phyloP scores from a whole-genome alignment of 2,797 vertebrate genomes.

The Crypturellus tataupa region DNA sequence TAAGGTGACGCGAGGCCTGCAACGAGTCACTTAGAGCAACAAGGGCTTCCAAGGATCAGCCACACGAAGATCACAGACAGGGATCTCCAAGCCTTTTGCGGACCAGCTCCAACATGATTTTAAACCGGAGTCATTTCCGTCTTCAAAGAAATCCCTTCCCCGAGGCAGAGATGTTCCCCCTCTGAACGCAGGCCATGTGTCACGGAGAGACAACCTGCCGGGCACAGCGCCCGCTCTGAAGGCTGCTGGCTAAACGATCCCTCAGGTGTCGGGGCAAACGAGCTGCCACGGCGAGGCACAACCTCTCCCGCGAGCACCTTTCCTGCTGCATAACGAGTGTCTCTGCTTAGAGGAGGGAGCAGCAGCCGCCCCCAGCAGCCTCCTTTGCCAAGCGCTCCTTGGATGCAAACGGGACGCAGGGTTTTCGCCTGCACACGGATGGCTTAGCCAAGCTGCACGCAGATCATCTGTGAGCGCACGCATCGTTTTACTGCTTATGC shows the following conservation, averaged over 20 bases:
- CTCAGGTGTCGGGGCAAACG: background rate
- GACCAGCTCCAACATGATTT: background rate
- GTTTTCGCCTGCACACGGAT: background rate
- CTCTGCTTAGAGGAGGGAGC: background rate
- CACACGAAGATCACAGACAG: background rate
- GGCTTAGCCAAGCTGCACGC: background rate
- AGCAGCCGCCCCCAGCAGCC: background rate
- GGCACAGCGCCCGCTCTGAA: constrained; percentile 25
- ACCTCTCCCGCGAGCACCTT: background rate
- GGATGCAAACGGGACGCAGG: background rate
- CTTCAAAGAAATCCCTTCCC: background rate
- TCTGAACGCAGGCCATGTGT: background rate
- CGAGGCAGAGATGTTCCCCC: background rate
- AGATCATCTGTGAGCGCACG: background rate
- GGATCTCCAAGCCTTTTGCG: background rate
- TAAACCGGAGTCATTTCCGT: background rate
- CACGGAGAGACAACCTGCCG: background rate
- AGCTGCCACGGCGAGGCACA: background rate
- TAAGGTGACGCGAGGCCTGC: background rate
- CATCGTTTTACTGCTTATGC: background rate
- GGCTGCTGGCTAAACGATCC: constrained; percentile 1
- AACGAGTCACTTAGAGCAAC: background rate
- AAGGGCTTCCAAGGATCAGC: background rate
- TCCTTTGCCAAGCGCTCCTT: background rate
- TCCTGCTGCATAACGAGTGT: background rate